Percentiles rank a stretch among this genome's conserved stretches.
These are phyloP conservation scores for Orchesella flavescens DNA, from an alignment of 2,888 invertebrate genomes.

Conservation along the genomic window DNA sequence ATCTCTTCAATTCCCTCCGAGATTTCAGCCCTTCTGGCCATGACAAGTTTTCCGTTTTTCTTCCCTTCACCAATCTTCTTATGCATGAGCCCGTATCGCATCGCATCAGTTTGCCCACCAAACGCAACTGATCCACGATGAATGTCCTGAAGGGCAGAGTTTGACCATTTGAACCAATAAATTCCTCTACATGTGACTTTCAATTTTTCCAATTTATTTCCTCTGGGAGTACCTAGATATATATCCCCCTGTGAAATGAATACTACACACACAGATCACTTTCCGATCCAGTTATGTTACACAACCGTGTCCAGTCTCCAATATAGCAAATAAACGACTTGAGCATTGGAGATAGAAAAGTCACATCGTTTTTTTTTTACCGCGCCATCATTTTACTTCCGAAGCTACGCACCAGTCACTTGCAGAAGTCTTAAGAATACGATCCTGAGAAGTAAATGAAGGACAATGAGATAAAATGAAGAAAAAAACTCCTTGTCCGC, in stretches of 20 bases:
- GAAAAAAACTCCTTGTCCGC: not conserved
- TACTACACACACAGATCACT: constrained; percentile 38
- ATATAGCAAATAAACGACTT: not conserved
- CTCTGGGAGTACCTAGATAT: constrained; percentile 18
- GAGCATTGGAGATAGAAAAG: not conserved
- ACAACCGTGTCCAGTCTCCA: not conserved
- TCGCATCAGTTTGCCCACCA: not conserved
- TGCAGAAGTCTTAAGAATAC: constrained; percentile 15
- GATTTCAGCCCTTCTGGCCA: constrained; percentile 36
- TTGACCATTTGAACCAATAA: constrained; percentile 53
- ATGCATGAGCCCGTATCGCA: constrained; percentile 7
- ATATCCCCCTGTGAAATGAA: constrained; percentile 30
- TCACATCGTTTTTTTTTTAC: constrained; percentile 4
- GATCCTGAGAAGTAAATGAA: constrained; percentile 34
- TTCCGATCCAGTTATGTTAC: constrained; percentile 38
- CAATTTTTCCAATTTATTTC: constrained; percentile 58
- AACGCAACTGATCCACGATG: constrained; percentile 24
- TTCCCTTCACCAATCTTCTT: not conserved
- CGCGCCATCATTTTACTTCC: constrained; percentile 9
- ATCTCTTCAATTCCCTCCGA: not conserved
- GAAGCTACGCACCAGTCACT: constrained; percentile 5
- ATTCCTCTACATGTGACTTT: constrained; percentile 56
- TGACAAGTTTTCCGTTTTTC: constrained; percentile 15
- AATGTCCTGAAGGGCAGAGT: constrained; percentile 51
- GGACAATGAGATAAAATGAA: constrained; percentile 35